Conservation (phyloP, 1,140 invertebrate genomes). For the Condylostylus longicornis region DNA sequence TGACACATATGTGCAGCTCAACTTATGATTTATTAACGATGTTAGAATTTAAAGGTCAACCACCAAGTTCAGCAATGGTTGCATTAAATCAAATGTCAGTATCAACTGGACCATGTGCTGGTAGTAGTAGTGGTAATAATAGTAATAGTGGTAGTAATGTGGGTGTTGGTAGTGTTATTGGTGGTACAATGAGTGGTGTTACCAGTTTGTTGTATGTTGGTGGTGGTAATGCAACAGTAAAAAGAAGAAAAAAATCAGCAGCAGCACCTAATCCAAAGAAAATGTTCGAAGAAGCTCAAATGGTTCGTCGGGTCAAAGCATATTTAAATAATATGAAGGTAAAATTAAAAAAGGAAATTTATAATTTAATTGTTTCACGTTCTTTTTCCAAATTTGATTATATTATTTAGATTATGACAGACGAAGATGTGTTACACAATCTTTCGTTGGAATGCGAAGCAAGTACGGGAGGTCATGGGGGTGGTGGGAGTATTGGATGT, state of each 20-base stretch:
- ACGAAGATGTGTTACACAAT: slow-evolving; percentile 78
- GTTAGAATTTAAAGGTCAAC: slow-evolving; percentile 70
- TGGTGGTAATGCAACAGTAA: slow-evolving; percentile 67
- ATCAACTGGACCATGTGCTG: slow-evolving; percentile 32
- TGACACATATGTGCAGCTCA: slow-evolving; percentile 94
- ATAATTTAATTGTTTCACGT: not conserved
- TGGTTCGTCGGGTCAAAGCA: slow-evolving; percentile 89
- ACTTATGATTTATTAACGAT: slow-evolving; percentile 74
- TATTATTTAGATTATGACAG: slow-evolving; percentile 39
- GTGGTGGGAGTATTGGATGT: slow-evolving; percentile 23
- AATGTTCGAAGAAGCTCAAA: slow-evolving; percentile 98
- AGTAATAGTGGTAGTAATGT: not conserved
- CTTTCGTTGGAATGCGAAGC: slow-evolving; percentile 84
- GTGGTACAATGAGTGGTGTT: not conserved
- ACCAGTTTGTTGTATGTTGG: too few species aligned
- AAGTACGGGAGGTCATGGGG: slow-evolving; percentile 32
- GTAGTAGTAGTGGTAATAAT: not conserved
- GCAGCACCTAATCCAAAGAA: slow-evolving; percentile 89
- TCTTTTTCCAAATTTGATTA: too few species aligned
- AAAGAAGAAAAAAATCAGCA: slow-evolving; percentile 77
- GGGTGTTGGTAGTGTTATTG: too few species aligned
- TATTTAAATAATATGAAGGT: slow-evolving; percentile 88
- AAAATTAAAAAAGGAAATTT: not conserved
- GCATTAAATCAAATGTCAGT: slow-evolving; percentile 75
- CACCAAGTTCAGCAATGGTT: slow-evolving; percentile 74